Evolutionary conservation across 2,888 invertebrate species (phyloP), one percentile per base, ranked within the genome.

Genomic region (Acronicta aceris): DNA sequence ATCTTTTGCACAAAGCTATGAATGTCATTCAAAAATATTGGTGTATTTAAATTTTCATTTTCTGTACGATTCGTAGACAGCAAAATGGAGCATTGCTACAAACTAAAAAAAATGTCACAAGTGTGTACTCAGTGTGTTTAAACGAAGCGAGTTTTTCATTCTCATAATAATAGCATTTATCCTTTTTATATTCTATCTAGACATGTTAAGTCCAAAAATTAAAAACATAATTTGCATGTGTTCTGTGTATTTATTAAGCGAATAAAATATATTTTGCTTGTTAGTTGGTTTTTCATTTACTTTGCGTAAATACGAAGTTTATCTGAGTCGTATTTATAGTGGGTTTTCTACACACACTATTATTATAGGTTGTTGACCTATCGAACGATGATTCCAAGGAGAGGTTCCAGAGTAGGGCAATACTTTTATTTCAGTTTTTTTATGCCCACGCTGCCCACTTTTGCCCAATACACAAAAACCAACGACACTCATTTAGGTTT

Each of bases 191-290:
- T 52, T 25, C 12, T 40, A 42, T 45, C 43, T 27, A 21, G 9
- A 46, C 38, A 59, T 73, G 42, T 50, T 30, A 21, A 50, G 38
- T 53, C 38, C n/a, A 5, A 41, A 21, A 42, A 13, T 15, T 4
- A 13, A 33, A 13, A 68, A 33, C 9, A 27, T 2, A 33, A 68
- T 69, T 51, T 61, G 70, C 63, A 55, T 49, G 60, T 59, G 30
- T 38, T 42, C 13, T 47, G n/a, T 67, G 59, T 38, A 40, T 9
- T 7, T 8, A 15, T 55, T 41, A 15, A 17, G 17, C 0, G 4
- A 74, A 74, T 67, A 46, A 74, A 69, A 13, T 45, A 7, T 13
- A 13, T 17, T 60, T 47, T 47, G 7, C 40, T 40, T 9, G 30
- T 38, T 15, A 13, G 17, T 57, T 17, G 15, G 13, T 5, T 25